Evolutionary conservation across 2,888 invertebrate species (phyloP).

Genomic region (Brachynemurus nebulosus): DNA sequence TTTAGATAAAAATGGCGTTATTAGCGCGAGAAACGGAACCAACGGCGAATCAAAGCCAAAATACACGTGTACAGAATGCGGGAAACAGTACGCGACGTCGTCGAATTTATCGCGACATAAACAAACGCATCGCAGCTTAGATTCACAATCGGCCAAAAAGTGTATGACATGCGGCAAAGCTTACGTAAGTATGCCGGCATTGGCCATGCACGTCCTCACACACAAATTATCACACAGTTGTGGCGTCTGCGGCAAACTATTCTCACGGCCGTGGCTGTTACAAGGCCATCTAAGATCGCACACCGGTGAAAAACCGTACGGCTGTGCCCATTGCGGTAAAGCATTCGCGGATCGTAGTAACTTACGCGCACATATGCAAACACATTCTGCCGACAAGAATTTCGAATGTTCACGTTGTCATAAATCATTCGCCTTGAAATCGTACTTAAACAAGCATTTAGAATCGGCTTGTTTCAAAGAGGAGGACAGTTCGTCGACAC

Average conservation of each 20-base stretch:
- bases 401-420: conserved; percentile 77
- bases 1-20: not conserved
- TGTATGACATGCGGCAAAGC: conserved; percentile 92
- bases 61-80: conserved; percentile 79
- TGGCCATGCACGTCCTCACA: conserved; percentile 85
- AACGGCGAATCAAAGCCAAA: conserved; percentile 28
- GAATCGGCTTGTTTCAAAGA: conserved; percentile 78
- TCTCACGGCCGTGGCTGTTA: conserved; percentile 90
- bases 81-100: conserved; percentile 82
- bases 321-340: conserved; percentile 87
- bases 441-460: conserved; percentile 87
- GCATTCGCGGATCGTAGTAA: conserved; percentile 91
- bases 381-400: conserved; percentile 82
- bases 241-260: conserved; percentile 84
- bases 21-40: conserved; percentile 7
- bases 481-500: conserved; percentile 23
- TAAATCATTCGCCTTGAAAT: conserved; percentile 86
- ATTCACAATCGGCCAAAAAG: conserved; percentile 85
- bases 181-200: conserved; percentile 94
- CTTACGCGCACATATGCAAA: conserved; percentile 87
- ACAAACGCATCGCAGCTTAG: conserved; percentile 83
- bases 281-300: conserved; percentile 80
- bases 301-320: conserved; percentile 87
- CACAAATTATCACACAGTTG: conserved; percentile 89
- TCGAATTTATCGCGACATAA: conserved; percentile 81